Percentiles rank a stretch among this genome's conserved stretches.
Evolutionary conservation across 1,140 invertebrate species (phyloP).

Genomic region (Episyrphus balteatus): DNA sequence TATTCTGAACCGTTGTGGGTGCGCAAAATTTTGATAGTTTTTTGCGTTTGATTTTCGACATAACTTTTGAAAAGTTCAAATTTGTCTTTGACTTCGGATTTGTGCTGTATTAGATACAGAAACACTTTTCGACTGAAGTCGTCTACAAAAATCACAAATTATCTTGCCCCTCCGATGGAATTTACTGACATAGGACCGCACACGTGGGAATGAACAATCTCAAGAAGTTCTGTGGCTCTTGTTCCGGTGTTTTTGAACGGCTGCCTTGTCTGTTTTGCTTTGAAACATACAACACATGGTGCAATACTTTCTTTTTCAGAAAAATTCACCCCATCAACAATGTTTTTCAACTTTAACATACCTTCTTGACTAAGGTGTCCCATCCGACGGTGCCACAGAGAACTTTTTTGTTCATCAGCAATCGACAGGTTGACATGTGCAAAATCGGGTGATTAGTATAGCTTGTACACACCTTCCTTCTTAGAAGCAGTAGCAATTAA

Average conservation of each 20-base stretch:
- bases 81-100: conserved; percentile 15
- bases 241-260: conserved; percentile 2
- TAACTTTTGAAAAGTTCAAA: conserved; percentile 17
- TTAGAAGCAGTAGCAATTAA: conserved; percentile 15
- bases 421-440: too few species aligned
- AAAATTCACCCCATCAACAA: too few species aligned
- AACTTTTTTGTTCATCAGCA: too few species aligned
- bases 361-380: too few species aligned
- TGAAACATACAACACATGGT: neutral
- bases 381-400: too few species aligned
- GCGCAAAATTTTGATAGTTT: conserved; percentile 16
- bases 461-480: too few species aligned
- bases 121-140: conserved; percentile 15
- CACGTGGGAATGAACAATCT: conserved; percentile 30
- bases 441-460: too few species aligned
- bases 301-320: too few species aligned
- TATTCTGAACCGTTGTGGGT: too few species aligned
- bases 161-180: conserved; percentile 13
- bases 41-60: conserved; percentile 17
- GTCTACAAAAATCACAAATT: conserved; percentile 23
- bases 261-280: too few species aligned
- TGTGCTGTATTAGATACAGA: conserved; percentile 19
- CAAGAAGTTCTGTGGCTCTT: conserved; percentile 17
- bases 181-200: conserved; percentile 27
- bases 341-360: too few species aligned